These are phyloP conservation scores for Empidonax traillii DNA, from an alignment of 2,113 vertebrate genomes.

Conservation along the genomic window DNA sequence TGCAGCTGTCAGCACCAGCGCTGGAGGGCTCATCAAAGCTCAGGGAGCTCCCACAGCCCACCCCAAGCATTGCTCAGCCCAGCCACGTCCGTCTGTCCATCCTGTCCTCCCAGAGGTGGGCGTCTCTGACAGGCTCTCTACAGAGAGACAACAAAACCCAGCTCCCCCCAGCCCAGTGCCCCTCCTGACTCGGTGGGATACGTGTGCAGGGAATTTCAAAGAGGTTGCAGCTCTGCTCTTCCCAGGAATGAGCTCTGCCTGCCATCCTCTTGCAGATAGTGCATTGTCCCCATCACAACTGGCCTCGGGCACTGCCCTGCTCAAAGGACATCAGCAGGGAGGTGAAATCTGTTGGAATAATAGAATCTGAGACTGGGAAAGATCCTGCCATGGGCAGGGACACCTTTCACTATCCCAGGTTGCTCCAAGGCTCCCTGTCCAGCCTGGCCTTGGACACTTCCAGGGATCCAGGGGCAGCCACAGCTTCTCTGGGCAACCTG, in stretches of 20 bases:
- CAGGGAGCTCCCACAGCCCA: neutral
- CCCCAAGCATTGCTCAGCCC: neutral
- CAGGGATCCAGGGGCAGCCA: neutral
- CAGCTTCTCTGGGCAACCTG: neutral
- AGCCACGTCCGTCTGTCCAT: slow-evolving; percentile 26
- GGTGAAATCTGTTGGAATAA: neutral
- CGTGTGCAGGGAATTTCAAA: neutral
- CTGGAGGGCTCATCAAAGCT: neutral
- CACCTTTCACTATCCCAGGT: rapidly evolving
- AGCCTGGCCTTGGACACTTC: rapidly evolving
- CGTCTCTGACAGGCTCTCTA: neutral
- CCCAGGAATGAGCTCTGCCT: neutral
- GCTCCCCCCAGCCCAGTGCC: neutral
- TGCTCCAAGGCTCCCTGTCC: rapidly evolving
- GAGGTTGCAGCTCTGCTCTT: neutral
- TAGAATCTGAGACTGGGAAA: neutral
- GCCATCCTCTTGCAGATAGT: neutral
- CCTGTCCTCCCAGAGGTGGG: neutral
- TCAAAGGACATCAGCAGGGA: neutral
- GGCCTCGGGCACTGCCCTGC: neutral
- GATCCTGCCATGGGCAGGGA: neutral
- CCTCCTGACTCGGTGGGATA: neutral
- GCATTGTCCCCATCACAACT: neutral
- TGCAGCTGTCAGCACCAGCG: neutral
- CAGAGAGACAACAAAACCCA: neutral